phyloP scores from a whole-genome alignment of 2,888 invertebrate genomes.

The Trichopoda pennipes region DNA sequence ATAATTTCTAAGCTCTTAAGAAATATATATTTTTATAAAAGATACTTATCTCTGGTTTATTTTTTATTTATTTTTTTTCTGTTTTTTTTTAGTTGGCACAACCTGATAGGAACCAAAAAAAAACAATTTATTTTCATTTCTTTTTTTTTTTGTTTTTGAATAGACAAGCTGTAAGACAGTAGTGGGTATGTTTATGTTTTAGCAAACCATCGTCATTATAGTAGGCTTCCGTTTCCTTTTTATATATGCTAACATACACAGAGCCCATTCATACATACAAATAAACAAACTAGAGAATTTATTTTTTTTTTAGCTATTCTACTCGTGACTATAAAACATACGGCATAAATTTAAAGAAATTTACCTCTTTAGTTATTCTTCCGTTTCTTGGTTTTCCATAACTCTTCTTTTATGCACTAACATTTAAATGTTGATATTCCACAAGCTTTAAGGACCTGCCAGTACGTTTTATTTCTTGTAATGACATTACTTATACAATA shows the following conservation, averaged over 20 bases:
- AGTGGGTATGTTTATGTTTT: slow-evolving; percentile 51
- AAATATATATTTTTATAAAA: not conserved
- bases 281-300: slow-evolving; percentile 14
- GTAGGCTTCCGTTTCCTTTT: slow-evolving; percentile 72
- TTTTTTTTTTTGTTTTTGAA: no score
- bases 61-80: no score
- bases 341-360: slow-evolving; percentile 60
- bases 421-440: slow-evolving; percentile 40
- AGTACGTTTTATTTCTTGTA: slow-evolving; percentile 54
- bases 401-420: not conserved
- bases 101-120: not conserved
- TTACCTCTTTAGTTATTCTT: slow-evolving; percentile 56
- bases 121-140: not conserved
- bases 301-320: slow-evolving; percentile 19
- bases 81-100: not conserved
- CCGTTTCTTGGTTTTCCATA: slow-evolving; percentile 13
- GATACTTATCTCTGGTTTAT: not conserved
- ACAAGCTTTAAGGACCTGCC: slow-evolving; percentile 34
- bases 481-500: slow-evolving; percentile 45
- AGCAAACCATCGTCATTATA: slow-evolving; percentile 62
- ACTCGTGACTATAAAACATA: slow-evolving; percentile 59
- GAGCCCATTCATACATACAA: not conserved
- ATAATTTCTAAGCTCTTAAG: not conserved
- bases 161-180: slow-evolving; percentile 27
- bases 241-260: slow-evolving; percentile 26